Conservation (phyloP, 2,888 invertebrate genomes). For the Zonitis immaculata region DNA sequence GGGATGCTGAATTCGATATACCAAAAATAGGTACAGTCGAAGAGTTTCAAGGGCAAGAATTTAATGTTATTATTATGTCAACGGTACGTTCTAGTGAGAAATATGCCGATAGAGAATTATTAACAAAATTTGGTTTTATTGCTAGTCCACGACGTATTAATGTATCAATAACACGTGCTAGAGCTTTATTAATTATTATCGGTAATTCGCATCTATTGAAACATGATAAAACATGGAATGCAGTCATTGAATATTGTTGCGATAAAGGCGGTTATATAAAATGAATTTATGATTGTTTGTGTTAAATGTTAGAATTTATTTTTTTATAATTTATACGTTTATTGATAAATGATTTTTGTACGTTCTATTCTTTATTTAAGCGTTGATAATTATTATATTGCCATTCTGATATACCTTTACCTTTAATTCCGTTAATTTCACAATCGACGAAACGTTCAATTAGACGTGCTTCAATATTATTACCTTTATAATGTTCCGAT, state of each 20-base stretch:
- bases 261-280: constrained; percentile 58
- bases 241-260: constrained; percentile 59
- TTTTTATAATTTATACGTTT: neutral
- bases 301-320: neutral
- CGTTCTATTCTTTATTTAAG: no score
- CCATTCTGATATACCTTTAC: constrained; percentile 70
- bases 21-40: constrained; percentile 78
- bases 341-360: neutral
- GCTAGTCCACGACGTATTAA: constrained; percentile 76
- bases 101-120: constrained; percentile 48
- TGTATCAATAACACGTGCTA: constrained; percentile 83
- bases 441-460: constrained; percentile 57
- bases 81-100: constrained; percentile 57
- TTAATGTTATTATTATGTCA: constrained; percentile 67
- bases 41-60: constrained; percentile 83
- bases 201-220: constrained; percentile 75
- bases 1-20: constrained; percentile 50
- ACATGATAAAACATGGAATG: constrained; percentile 64
- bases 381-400: constrained; percentile 64
- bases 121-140: constrained; percentile 66
- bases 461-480: constrained; percentile 64
- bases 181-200: constrained; percentile 71
- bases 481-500: constrained; percentile 61
- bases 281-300: neutral
- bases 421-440: constrained; percentile 59